A percentile compares a stretch with the other conserved stretches of the same genome.
Conservation (phyloP, 2,113 vertebrate species). For the Chroicocephalus ridibundus region DNA sequence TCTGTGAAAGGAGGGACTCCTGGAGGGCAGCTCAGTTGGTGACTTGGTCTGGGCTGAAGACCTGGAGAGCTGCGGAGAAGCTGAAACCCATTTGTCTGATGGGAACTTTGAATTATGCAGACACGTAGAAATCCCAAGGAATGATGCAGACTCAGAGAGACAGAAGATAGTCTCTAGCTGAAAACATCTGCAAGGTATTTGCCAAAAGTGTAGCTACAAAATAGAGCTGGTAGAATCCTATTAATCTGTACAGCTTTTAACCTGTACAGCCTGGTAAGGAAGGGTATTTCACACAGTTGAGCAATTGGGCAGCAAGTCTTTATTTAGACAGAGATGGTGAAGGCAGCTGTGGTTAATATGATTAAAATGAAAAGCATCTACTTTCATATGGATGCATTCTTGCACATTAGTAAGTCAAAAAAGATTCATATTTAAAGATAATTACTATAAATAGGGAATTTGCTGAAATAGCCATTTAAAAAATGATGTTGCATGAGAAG, state of each 20-base stretch:
- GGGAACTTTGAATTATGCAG: not conserved
- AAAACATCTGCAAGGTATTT: conserved; percentile 7
- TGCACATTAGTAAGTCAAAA: not conserved
- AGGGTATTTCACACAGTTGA: not conserved
- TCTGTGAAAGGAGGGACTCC: not conserved
- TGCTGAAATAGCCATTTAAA: not conserved
- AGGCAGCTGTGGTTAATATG: not conserved
- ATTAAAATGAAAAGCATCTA: not conserved
- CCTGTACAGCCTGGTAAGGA: not conserved
- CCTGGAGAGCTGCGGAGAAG: rapidly evolving
- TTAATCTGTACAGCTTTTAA: not conserved
- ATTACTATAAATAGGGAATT: not conserved
- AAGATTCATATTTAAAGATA: not conserved
- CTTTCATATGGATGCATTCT: not conserved
- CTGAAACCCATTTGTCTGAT: not conserved
- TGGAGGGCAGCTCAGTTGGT: not conserved
- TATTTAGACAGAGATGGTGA: not conserved
- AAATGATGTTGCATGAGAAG: not conserved
- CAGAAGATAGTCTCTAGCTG: not conserved
- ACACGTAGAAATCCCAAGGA: not conserved
- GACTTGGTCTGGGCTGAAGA: not conserved
- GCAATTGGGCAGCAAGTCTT: not conserved
- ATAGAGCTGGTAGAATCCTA: not conserved
- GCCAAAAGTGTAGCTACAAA: not conserved
- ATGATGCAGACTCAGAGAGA: not conserved